phyloP scores from a whole-genome alignment of 2,113 vertebrate species.

The Clinocottus analis region DNA sequence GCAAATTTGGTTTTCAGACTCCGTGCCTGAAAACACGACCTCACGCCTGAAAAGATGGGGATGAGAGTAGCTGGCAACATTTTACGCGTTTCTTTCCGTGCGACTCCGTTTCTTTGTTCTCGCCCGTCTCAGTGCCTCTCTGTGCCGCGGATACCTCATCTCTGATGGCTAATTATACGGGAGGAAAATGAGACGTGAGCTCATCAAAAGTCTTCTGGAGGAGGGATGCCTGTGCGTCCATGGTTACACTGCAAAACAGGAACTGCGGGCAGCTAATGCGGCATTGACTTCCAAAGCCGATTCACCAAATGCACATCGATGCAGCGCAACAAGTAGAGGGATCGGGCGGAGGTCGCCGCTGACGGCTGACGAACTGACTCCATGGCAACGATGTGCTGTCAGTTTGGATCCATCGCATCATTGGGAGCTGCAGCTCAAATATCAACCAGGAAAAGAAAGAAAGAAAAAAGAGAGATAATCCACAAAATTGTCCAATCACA shows the following conservation, averaged over 20 bases:
- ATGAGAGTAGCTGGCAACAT: constrained; percentile 2
- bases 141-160: not conserved
- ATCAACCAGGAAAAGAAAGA: not conserved
- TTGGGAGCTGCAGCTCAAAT: not conserved
- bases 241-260: too few species aligned
- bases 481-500: not conserved
- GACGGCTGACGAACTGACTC: not conserved
- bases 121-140: not conserved
- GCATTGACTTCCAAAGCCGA: not conserved
- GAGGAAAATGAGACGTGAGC: not conserved
- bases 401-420: not conserved
- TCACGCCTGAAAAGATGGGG: constrained; percentile 22
- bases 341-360: not conserved
- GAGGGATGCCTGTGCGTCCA: too few species aligned
- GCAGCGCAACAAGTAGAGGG: not conserved
- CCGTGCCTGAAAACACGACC: not conserved
- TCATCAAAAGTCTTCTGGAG: not conserved
- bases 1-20: constrained; percentile 41
- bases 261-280: not conserved
- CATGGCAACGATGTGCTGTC: not conserved
- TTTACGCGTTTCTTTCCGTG: constrained; percentile 6
- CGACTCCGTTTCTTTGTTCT: not conserved
- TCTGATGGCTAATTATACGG: not conserved
- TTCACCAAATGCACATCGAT: not conserved
- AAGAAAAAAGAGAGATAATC: not conserved